Percentiles rank a stretch among this genome's conserved stretches.
Evolutionary conservation across 2,888 invertebrate species (phyloP).

Genomic region (Thysanoteuthis rhombus): DNA sequence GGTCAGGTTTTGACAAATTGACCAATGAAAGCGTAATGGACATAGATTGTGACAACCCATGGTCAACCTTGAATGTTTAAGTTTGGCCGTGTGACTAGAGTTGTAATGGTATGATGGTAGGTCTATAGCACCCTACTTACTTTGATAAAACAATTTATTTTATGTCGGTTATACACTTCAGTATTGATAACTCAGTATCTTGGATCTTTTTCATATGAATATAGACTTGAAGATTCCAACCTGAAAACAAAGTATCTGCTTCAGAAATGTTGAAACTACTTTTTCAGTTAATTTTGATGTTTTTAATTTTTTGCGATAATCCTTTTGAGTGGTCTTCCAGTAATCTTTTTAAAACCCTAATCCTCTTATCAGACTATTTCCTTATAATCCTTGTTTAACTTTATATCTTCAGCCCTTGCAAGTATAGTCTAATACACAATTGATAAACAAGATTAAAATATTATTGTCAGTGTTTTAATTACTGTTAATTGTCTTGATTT

Average conservation of each 20-base stretch:
- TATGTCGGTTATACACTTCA: too few relatives aligned
- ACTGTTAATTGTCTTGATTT: background rate
- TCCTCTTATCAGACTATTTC: background rate
- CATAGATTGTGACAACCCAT: too few relatives aligned
- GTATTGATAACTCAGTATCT: too few relatives aligned
- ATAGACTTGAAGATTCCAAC: background rate
- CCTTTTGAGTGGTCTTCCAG: background rate
- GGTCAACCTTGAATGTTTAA: too few relatives aligned
- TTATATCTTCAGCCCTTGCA: background rate
- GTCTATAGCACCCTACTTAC: too few relatives aligned
- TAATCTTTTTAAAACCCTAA: background rate
- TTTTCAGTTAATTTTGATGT: background rate
- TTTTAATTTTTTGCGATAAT: background rate
- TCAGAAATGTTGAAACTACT: background rate
- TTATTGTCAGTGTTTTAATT: background rate
- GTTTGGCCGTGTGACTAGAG: too few relatives aligned
- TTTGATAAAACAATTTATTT: too few relatives aligned
- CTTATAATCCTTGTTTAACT: background rate
- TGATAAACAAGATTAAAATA: conserved; percentile 12
- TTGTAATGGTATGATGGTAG: too few relatives aligned
- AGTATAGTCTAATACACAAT: background rate
- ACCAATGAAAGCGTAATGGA: too few relatives aligned
- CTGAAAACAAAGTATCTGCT: background rate
- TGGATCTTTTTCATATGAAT: background rate
- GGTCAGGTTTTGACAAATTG: too few relatives aligned